These are phyloP conservation scores for Antechinus flavipes DNA, from an alignment of 2,113 vertebrate genomes.

Conservation along the genomic window DNA sequence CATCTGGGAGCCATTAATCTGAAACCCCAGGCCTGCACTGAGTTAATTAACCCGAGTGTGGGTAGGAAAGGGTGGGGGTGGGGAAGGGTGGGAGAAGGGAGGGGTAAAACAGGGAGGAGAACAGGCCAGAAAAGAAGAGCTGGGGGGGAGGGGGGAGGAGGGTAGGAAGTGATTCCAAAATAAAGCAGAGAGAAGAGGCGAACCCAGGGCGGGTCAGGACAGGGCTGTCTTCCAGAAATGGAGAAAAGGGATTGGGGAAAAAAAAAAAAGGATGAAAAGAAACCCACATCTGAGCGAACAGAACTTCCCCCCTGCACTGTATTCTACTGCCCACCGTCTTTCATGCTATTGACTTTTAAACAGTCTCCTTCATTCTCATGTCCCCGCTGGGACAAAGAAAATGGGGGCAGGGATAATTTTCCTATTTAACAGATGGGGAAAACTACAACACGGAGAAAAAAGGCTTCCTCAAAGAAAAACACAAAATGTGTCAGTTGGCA, in stretches of 20 bases:
- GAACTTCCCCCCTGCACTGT: not conserved
- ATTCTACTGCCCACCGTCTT: not conserved
- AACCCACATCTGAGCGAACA: constrained; percentile 31
- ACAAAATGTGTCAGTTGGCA: not conserved
- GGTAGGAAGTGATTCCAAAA: constrained; percentile 42
- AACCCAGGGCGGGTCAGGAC: constrained; percentile 36
- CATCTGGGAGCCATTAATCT: constrained; percentile 70
- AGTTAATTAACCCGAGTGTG: not conserved
- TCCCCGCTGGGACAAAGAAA: not conserved
- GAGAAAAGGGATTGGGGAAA: constrained; percentile 51
- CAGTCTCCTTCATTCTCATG: not conserved
- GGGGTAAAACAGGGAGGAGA: not conserved
- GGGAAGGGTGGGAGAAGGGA: not conserved
- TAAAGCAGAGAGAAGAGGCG: constrained; percentile 11
- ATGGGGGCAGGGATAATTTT: not conserved
- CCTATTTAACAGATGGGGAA: not conserved
- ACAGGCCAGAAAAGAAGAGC: not conserved
- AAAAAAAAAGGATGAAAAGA: constrained; percentile 20
- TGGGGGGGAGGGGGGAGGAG: no score
- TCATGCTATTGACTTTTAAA: constrained; percentile 29
- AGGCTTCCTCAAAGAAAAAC: not conserved
- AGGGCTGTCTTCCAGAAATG: constrained; percentile 49
- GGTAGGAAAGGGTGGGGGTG: not conserved
- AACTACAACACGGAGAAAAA: not conserved
- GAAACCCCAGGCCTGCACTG: not conserved